A percentile compares a stretch with the other conserved stretches of the same genome.
These are phyloP conservation scores for Cantharis rustica DNA, from an alignment of 2,888 invertebrate species.

Conservation along the genomic window DNA sequence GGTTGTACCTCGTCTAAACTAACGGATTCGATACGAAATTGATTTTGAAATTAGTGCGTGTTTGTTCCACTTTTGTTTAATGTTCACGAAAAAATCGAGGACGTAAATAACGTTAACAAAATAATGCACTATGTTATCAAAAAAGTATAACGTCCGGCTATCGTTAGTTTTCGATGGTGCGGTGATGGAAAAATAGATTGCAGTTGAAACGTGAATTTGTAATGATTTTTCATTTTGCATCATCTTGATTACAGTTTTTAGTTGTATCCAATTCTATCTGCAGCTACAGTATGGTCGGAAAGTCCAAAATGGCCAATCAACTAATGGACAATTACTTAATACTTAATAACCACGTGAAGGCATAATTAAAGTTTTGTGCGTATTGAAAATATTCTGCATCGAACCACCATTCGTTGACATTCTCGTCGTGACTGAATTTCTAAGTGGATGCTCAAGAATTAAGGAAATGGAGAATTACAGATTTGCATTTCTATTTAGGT, in stretches of 20 bases:
- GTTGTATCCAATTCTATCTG: not conserved
- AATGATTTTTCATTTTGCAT: not conserved
- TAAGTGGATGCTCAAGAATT: constrained; percentile 6
- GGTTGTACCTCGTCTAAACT: not conserved
- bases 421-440: constrained; percentile 10
- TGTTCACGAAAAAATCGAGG: not conserved
- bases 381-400: not conserved
- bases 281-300: not conserved
- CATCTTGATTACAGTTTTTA: not conserved
- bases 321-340: not conserved
- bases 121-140: not conserved
- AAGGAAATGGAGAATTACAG: constrained; percentile 9
- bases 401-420: not conserved
- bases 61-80: not conserved
- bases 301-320: not conserved
- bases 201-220: not conserved
- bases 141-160: not conserved
- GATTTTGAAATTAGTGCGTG: not conserved
- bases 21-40: not conserved
- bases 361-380: not conserved
- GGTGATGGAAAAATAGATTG: not conserved
- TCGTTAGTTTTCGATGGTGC: not conserved
- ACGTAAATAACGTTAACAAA: not conserved
- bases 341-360: not conserved
- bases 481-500: constrained; percentile 11